phyloP scores from a whole-genome alignment of 64 coral and sea anemone genomes.

The Montipora cactus region DNA sequence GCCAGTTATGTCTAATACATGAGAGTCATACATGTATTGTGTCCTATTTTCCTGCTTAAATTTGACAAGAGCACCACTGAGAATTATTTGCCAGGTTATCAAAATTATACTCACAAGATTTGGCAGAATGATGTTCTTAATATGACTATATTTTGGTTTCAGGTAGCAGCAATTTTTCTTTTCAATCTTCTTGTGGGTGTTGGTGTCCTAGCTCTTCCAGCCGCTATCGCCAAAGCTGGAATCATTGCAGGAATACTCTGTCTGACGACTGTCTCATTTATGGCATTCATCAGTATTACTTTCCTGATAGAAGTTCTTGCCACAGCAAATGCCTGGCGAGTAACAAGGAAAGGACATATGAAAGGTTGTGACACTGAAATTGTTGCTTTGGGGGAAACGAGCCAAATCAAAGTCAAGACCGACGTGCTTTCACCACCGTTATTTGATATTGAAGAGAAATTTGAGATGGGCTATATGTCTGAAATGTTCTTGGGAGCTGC shows the following conservation, averaged over 20 bases:
- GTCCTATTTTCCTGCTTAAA: neutral
- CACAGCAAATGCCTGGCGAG: constrained; percentile 88
- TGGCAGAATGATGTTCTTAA: no score
- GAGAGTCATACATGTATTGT: no score
- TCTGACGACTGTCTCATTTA: constrained; percentile 73
- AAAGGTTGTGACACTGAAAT: constrained; percentile 20
- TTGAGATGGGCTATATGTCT: constrained; percentile 87
- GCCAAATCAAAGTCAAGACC: constrained; percentile 44
- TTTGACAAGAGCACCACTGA: neutral
- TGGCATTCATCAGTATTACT: constrained; percentile 82
- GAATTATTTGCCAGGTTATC: no score
- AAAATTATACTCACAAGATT: no score
- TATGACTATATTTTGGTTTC: constrained; percentile 6
- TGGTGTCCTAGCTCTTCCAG: constrained; percentile 82
- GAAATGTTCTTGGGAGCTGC: constrained; percentile 83
- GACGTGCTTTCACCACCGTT: constrained; percentile 56
- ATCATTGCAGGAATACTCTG: constrained; percentile 68
- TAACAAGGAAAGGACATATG: neutral
- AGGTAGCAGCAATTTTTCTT: constrained; percentile 87
- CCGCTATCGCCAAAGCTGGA: constrained; percentile 86
- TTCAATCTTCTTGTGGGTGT: constrained; percentile 93
- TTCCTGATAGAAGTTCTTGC: constrained; percentile 87
- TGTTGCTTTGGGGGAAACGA: constrained; percentile 51
- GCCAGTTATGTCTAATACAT: no score
- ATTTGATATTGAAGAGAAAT: constrained; percentile 90